Conservation (phyloP, 1,140 invertebrate genomes). For the Coelopa frigida region DNA sequence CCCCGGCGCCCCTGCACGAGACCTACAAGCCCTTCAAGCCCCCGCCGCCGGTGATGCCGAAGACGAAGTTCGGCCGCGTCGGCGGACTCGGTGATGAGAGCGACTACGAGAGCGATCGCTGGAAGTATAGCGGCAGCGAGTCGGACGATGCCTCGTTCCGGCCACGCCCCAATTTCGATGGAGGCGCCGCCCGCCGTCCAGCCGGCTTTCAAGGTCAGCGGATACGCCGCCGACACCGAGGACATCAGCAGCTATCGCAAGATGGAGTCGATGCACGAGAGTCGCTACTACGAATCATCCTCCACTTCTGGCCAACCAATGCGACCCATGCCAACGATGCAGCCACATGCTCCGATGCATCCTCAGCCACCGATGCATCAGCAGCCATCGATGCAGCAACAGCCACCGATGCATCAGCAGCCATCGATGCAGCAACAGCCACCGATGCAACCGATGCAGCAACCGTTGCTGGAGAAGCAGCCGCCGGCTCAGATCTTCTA, state of each 20-base stretch:
- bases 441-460: not conserved
- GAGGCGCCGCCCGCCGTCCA: not conserved
- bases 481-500: conserved; percentile 18
- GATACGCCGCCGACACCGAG: conserved; percentile 67
- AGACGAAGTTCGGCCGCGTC: conserved; percentile 54
- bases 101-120: conserved; percentile 69
- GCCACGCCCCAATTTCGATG: conserved; percentile 47
- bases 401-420: not conserved
- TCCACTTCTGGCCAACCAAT: conserved; percentile 15
- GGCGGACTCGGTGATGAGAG: conserved; percentile 54
- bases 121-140: conserved; percentile 60
- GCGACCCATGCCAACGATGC: conserved; percentile 1
- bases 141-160: conserved; percentile 56
- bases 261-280: conserved; percentile 21
- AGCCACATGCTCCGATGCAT: conserved; percentile 2
- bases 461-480: not conserved
- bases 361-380: conserved; percentile 5
- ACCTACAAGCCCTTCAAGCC: conserved; percentile 27
- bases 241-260: conserved; percentile 47
- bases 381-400: conserved; percentile 8
- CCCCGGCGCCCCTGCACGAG: conserved; percentile 11
- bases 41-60: conserved; percentile 51
- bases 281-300: conserved; percentile 8
- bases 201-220: conserved; percentile 49
- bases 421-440: not conserved